phyloP scores from a whole-genome alignment of 2,113 vertebrate genomes.

The Centropristis striata region DNA sequence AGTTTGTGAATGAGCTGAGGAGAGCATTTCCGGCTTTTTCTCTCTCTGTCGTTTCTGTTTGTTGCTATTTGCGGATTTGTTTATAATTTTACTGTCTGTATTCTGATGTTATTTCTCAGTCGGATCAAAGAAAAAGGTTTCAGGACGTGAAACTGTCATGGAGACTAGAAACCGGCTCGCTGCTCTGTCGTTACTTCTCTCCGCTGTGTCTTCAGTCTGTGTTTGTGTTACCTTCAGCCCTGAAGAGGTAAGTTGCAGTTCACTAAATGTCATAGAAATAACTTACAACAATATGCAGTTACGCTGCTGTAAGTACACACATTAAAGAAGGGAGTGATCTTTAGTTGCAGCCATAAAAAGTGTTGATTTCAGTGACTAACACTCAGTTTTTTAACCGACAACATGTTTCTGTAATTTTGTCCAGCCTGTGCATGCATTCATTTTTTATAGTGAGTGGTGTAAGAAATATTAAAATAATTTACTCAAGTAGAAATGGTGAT shows the following conservation, averaged over 20 bases:
- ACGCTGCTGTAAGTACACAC: background rate
- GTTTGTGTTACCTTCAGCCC: background rate
- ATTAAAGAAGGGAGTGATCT: too few species aligned
- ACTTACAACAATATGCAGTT: too few species aligned
- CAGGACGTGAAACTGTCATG: slow-evolving; percentile 1
- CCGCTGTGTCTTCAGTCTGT: background rate
- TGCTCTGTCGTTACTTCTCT: background rate
- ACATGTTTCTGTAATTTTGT: background rate
- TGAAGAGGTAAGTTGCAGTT: slow-evolving; percentile 57
- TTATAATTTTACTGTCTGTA: accelerated
- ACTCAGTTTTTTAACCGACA: too few species aligned
- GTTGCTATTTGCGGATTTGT: background rate
- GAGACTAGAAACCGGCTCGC: slow-evolving; percentile 11
- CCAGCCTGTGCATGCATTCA: background rate
- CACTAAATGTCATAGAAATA: background rate
- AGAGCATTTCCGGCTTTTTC: background rate
- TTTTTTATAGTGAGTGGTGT: background rate
- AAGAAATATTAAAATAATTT: background rate
- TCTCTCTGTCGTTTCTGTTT: too few species aligned
- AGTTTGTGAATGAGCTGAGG: background rate
- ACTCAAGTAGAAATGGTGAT: background rate
- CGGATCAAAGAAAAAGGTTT: background rate
- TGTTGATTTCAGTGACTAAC: background rate
- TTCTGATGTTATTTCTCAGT: accelerated
- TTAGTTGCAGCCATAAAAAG: background rate